A percentile compares a stretch with the other conserved stretches of the same genome.
Conservation (phyloP, 2,797 vertebrate species). For the Periophthalmus magnuspinnatus region DNA sequence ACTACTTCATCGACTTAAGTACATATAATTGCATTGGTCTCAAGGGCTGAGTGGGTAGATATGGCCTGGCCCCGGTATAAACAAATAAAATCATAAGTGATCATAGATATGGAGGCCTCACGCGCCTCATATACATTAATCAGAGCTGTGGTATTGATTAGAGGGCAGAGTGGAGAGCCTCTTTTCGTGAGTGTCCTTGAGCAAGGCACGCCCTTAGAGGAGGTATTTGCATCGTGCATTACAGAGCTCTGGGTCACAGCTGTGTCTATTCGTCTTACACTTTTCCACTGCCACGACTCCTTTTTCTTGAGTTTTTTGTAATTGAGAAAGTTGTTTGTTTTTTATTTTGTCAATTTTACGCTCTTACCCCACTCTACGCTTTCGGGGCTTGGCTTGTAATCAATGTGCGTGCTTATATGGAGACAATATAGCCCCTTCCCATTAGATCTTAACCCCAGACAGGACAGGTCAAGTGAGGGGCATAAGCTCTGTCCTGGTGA, state of each 20-base stretch:
- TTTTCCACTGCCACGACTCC: too few species aligned
- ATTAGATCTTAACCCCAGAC: conserved; percentile 1
- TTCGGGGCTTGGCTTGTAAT: background rate
- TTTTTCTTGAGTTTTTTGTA: background rate
- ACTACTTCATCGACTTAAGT: conserved; percentile 35
- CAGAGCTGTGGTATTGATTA: conserved; percentile 21
- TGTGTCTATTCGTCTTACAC: too few species aligned
- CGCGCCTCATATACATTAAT: conserved; percentile 14
- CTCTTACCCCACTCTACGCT: background rate
- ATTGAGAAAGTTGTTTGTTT: background rate
- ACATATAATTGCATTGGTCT: conserved; percentile 27
- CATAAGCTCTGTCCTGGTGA: conserved; percentile 4
- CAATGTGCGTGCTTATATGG: background rate
- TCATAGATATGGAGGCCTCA: conserved; percentile 18
- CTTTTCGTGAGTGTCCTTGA: conserved; percentile 17
- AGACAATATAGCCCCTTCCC: background rate
- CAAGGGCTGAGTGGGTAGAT: conserved; percentile 8
- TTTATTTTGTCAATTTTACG: background rate
- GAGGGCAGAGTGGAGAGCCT: background rate
- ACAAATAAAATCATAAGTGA: conserved; percentile 16
- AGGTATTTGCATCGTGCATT: background rate
- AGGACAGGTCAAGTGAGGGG: background rate
- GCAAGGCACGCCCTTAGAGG: conserved; percentile 7
- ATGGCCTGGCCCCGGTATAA: conserved; percentile 25
- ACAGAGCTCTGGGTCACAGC: background rate